Evolutionary conservation across 1,140 invertebrate genomes (phyloP), one percentile per base, ranked within the genome.

Genomic region (Megalopta genalis): DNA sequence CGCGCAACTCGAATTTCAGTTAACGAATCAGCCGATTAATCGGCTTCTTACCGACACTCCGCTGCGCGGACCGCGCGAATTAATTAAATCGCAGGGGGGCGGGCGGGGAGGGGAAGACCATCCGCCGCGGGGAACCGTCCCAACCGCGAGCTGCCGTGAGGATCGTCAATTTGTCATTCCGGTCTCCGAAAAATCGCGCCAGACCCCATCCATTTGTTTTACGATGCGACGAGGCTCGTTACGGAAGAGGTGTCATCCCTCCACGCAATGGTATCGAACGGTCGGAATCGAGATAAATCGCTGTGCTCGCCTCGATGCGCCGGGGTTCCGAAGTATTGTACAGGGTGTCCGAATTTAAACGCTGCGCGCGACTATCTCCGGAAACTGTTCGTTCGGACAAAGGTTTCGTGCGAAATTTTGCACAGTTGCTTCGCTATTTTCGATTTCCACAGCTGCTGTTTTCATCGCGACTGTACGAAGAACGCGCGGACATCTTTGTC

Each of bases 1-100:
- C 21, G 18, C 49, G 54, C 8, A 18, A 57, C 4, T n/a, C 39
- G 39, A 60, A 32, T 72, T 63, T 23, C 25, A 39, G 7, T 6
- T 12, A 42, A 18, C 14, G 23, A 60, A 21, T 9, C 21, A n/a
- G 21, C 6, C 54, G 21, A 57, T 57, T 57, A 23, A 63, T 18
- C 16, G 4, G 23, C 27, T 27, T 12, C 0, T 63, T 57, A 2
- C 16, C 60, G 25, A 62, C 16, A 0, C 25, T 16, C 21, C 27
- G 27, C 14, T 0, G 18, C 23, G 39, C 21, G 9, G 23, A 27
- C 12, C 39, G 39, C 39, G 21, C 54, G 49, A 72, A 85, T 85
- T 84, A 81, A 85, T 85, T 82, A 84, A 84, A 65, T 16, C 39
- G 42, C 14, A n/a, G n/a, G n/a, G n/a, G n/a, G n/a, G n/a, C n/a